Percentiles rank a stretch among this genome's conserved stretches.
Evolutionary conservation across 2,113 vertebrate species (phyloP).

Genomic region (Cynocephalus volans): DNA sequence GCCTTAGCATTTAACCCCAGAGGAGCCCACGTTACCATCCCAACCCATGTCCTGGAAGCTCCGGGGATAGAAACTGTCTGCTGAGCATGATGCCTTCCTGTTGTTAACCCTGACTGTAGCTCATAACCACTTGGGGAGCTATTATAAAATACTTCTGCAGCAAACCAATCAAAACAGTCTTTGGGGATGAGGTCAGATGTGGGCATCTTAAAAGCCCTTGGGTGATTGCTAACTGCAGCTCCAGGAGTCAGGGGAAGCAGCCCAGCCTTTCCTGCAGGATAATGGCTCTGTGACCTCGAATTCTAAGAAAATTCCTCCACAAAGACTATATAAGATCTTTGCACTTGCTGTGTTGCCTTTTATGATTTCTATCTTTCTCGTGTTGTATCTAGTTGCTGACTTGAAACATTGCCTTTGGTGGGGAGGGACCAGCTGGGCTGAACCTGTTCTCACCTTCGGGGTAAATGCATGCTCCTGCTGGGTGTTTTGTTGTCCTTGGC

Average conservation of each 20-base stretch:
- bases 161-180: neutral
- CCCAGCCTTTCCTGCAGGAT: neutral
- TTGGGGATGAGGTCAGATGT: neutral
- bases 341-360: neutral
- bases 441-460: neutral
- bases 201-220: neutral
- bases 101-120: neutral
- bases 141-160: neutral
- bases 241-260: neutral
- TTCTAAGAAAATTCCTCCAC: neutral
- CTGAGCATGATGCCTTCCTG: neutral
- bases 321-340: neutral
- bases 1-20: neutral
- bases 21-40: neutral
- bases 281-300: neutral
- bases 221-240: neutral
- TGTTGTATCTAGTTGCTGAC: neutral
- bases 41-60: neutral
- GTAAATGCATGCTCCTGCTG: neutral
- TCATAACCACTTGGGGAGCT: neutral
- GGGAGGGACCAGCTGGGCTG: neutral
- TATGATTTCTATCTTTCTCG: neutral
- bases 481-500: neutral
- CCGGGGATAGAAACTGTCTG: neutral
- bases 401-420: neutral